Percentiles rank a stretch among this genome's conserved stretches.
Evolutionary conservation across 2,113 vertebrate species (phyloP).

Genomic region (Diglossa brunneiventris): DNA sequence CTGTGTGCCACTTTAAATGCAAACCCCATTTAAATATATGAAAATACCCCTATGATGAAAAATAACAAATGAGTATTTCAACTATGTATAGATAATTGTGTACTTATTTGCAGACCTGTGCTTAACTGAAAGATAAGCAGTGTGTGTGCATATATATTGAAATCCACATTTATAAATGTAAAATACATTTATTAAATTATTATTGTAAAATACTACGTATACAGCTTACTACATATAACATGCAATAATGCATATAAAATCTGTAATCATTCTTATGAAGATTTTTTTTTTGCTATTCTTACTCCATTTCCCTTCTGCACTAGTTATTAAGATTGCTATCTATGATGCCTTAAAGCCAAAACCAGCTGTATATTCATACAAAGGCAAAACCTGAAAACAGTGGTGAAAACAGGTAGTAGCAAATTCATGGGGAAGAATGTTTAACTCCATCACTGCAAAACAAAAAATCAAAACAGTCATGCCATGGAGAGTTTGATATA

Average conservation of each 20-base stretch:
- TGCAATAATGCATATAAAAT: background rate
- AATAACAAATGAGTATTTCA: background rate
- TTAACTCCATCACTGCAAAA: background rate
- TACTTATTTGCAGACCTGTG: background rate
- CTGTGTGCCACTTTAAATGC: background rate
- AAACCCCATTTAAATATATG: background rate
- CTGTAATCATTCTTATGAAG: background rate
- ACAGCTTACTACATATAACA: background rate
- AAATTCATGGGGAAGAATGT: background rate
- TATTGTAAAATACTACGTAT: background rate
- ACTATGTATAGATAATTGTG: no score
- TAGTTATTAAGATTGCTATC: background rate
- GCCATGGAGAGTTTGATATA: background rate
- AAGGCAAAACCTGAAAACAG: background rate
- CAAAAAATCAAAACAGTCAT: background rate
- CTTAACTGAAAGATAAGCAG: background rate
- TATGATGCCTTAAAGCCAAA: background rate
- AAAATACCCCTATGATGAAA: background rate
- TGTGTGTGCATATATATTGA: background rate
- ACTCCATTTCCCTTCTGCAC: background rate
- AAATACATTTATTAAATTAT: background rate
- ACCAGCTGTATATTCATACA: background rate
- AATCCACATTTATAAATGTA: background rate
- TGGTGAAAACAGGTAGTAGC: background rate
- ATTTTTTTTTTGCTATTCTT: background rate